A percentile compares a stretch with the other conserved stretches of the same genome.
Evolutionary conservation across 2,888 invertebrate species (phyloP).

Genomic region (Limenitis camilla): DNA sequence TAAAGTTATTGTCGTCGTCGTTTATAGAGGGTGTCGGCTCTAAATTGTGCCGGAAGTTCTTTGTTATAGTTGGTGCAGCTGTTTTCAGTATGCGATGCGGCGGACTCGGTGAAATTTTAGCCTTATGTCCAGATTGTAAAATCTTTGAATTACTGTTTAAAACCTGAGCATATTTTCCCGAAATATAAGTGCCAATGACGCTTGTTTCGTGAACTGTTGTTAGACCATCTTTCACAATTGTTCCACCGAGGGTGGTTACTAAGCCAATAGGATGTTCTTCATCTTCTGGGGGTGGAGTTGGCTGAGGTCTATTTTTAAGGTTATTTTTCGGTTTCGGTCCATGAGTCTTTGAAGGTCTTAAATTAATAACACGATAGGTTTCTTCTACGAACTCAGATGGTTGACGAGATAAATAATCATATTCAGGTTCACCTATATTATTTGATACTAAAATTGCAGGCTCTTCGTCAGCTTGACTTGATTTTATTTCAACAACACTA

Average conservation of each 20-base stretch:
- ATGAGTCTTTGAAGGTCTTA: slow-evolving; percentile 79
- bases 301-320: slow-evolving; percentile 59
- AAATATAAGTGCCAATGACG: slow-evolving; percentile 91
- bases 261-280: slow-evolving; percentile 84
- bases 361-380: slow-evolving; percentile 87
- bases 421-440: slow-evolving; percentile 86
- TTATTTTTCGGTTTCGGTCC: slow-evolving; percentile 62
- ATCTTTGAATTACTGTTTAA: slow-evolving; percentile 87
- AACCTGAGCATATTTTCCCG: slow-evolving; percentile 91
- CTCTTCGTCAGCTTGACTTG: slow-evolving; percentile 61
- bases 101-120: slow-evolving; percentile 79
- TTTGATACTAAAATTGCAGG: slow-evolving; percentile 78
- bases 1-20: slow-evolving; percentile 77
- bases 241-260: slow-evolving; percentile 89
- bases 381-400: slow-evolving; percentile 90
- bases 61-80: slow-evolving; percentile 77
- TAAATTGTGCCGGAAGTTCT: slow-evolving; percentile 73
- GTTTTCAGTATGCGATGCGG: slow-evolving; percentile 84
- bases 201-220: slow-evolving; percentile 91
- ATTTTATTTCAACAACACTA: slow-evolving; percentile 73
- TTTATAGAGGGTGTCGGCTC: slow-evolving; percentile 78
- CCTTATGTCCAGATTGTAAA: slow-evolving; percentile 67
- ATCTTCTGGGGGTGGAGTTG: slow-evolving; percentile 67
- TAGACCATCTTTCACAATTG: slow-evolving; percentile 85
- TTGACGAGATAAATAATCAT: slow-evolving; percentile 88